These are phyloP conservation scores for Apus apus DNA, from an alignment of 2,113 vertebrate genomes.

Conservation along the genomic window DNA sequence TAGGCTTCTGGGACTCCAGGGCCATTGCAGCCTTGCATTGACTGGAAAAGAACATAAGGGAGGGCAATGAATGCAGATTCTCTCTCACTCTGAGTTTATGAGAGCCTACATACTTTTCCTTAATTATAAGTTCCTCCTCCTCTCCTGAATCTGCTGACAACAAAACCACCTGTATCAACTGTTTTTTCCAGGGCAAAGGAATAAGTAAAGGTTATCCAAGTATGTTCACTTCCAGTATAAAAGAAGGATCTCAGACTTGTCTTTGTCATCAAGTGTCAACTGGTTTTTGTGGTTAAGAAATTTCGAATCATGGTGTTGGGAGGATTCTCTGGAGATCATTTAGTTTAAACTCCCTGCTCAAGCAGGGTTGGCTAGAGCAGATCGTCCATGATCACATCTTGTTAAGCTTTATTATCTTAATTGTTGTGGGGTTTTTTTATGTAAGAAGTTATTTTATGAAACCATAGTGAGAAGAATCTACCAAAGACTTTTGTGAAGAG, in stretches of 20 bases:
- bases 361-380: background rate
- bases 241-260: background rate
- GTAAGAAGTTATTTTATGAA: background rate
- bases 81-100: background rate
- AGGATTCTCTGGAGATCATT: background rate
- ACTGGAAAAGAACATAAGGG: background rate
- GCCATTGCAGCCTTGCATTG: background rate
- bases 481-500: background rate
- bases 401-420: background rate
- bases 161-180: background rate
- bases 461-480: background rate
- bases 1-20: background rate
- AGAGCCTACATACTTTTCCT: background rate
- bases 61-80: background rate
- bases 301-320: background rate
- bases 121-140: background rate
- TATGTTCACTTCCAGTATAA: background rate
- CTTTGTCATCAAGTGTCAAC: background rate
- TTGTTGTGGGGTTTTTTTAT: background rate
- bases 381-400: accelerated
- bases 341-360: background rate
- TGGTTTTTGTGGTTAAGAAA: background rate
- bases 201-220: background rate
- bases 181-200: background rate
- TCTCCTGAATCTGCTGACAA: background rate